phyloP scores from a whole-genome alignment of 2,888 invertebrate genomes.

The Geotrupes spiniger region DNA sequence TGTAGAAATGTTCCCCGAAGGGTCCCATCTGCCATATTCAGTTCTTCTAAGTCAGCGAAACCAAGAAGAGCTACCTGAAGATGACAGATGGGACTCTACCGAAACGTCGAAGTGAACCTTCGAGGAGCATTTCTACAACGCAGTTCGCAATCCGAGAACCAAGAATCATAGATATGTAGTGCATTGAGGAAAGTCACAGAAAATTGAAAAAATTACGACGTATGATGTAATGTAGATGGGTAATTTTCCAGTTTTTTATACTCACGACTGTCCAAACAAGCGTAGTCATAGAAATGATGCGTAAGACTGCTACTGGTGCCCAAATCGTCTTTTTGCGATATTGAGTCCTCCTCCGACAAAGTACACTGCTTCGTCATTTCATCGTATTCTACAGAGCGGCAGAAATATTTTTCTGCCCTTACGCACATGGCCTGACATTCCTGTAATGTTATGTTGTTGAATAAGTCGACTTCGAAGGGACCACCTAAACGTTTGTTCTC shows the following conservation, averaged over 20 bases:
- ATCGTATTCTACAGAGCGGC: slow-evolving; percentile 86
- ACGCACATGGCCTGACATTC: slow-evolving; percentile 88
- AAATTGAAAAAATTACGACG: not conserved
- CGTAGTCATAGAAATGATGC: slow-evolving; percentile 85
- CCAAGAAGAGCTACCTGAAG: no score
- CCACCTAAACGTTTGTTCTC: slow-evolving; percentile 84
- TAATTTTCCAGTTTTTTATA: slow-evolving; percentile 37
- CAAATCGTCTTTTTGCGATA: slow-evolving; percentile 84
- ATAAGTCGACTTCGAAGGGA: slow-evolving; percentile 84
- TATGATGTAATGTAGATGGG: not conserved
- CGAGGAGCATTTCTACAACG: no score
- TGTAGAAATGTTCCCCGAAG: no score
- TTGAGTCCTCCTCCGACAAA: slow-evolving; percentile 88
- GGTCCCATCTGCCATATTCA: no score
- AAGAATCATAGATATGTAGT: no score
- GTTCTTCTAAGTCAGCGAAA: no score
- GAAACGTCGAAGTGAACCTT: no score
- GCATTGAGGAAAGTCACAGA: no score
- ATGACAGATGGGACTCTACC: no score
- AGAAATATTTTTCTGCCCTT: slow-evolving; percentile 83
- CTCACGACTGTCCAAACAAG: slow-evolving; percentile 88
- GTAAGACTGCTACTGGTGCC: slow-evolving; percentile 81
- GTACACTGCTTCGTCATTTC: slow-evolving; percentile 83
- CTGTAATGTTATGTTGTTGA: slow-evolving; percentile 80
- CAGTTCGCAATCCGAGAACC: no score